Percentiles rank a stretch among this genome's conserved stretches.
Evolutionary conservation across 2,113 vertebrate species (phyloP).

Genomic region (Pleuronectes platessa): DNA sequence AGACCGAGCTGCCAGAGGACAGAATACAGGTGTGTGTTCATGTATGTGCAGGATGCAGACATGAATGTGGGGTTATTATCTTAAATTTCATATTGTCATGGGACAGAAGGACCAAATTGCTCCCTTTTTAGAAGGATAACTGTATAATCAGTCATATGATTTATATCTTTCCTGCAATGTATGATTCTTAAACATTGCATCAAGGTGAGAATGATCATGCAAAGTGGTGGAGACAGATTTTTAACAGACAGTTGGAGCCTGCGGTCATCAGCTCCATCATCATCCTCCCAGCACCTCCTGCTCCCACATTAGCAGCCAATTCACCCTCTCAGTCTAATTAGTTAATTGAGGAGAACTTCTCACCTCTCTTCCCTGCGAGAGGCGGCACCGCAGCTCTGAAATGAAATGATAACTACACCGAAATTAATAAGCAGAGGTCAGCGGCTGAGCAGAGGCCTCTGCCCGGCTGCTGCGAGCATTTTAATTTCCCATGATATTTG

Average conservation of each 20-base stretch:
- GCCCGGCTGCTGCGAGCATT: conserved; percentile 75
- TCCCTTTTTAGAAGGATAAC: too few relatives aligned
- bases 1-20: conserved; percentile 98
- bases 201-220: not conserved
- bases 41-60: not conserved
- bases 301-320: conserved; percentile 89
- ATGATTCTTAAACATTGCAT: not conserved
- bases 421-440: conserved; percentile 96
- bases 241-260: conserved; percentile 28
- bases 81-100: not conserved
- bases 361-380: conserved; percentile 66
- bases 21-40: conserved; percentile 92
- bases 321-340: conserved; percentile 91
- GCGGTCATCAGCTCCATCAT: conserved; percentile 65
- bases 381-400: conserved; percentile 59
- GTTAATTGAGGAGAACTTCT: conserved; percentile 91
- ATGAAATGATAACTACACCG: conserved; percentile 86
- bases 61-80: not conserved
- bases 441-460: conserved; percentile 58
- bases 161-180: not conserved
- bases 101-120: not conserved
- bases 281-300: conserved; percentile 65
- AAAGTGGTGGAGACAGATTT: not conserved
- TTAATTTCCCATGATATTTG: conserved; percentile 99
- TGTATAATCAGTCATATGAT: not conserved